Conservation (phyloP, 2,113 vertebrate species). For the Paraplagusia blochii region DNA sequence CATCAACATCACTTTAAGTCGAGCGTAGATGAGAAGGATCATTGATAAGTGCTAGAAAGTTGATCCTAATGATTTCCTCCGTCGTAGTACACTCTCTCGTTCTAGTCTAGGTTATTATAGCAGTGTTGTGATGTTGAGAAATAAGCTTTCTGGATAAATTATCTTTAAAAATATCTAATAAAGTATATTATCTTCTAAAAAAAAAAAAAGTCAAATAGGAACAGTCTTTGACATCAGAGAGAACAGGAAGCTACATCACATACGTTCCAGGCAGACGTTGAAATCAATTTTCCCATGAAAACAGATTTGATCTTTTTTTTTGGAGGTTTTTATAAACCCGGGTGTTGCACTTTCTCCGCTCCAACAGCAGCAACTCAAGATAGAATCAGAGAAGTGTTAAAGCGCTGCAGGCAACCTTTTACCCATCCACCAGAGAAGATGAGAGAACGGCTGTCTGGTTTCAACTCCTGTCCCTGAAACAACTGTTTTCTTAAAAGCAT, state of each 20-base stretch:
- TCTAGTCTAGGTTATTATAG: constrained; percentile 18
- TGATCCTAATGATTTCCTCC: constrained; percentile 41
- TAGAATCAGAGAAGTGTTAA: constrained; percentile 34
- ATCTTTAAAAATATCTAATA: background rate
- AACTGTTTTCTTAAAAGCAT: constrained; percentile 33
- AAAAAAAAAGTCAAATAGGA: too few species aligned
- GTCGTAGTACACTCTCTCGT: constrained; percentile 15
- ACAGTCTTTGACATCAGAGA: constrained; percentile 18
- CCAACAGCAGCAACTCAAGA: constrained; percentile 40
- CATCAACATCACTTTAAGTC: constrained; percentile 53
- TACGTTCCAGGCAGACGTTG: constrained; percentile 34
- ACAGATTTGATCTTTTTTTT: constrained; percentile 36
- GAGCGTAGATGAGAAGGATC: constrained; percentile 56
- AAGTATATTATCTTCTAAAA: too few species aligned
- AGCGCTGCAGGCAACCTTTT: constrained; percentile 25
- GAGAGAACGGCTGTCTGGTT: constrained; percentile 22
- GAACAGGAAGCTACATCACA: constrained; percentile 23
- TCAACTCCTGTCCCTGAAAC: constrained; percentile 9
- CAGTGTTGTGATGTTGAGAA: constrained; percentile 13
- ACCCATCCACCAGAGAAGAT: constrained; percentile 21
- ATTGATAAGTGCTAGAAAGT: constrained; percentile 42
- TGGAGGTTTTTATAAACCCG: constrained; percentile 40
- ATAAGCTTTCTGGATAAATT: constrained; percentile 14
- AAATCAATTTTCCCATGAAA: constrained; percentile 52
- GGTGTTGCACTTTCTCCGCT: constrained; percentile 30